A percentile compares a stretch with the other conserved stretches of the same genome.
These are phyloP conservation scores for Mycalesis mineus DNA, from an alignment of 2,888 invertebrate genomes.

Conservation along the genomic window DNA sequence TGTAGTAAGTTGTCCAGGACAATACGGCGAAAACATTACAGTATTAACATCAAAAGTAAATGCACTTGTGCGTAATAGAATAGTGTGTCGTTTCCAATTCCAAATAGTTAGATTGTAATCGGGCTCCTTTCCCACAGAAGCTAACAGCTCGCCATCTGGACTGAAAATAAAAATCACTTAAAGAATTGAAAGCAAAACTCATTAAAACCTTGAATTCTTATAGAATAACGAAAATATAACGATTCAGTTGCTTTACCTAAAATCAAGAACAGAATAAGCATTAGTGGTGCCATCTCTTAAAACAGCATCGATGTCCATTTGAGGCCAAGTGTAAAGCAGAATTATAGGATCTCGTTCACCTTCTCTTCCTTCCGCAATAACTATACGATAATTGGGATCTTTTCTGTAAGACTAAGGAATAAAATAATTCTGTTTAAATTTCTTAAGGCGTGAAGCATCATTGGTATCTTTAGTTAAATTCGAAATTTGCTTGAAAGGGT, in stretches of 20 bases:
- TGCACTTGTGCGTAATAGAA: constrained; percentile 88
- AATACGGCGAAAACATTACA: constrained; percentile 88
- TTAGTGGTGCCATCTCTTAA: constrained; percentile 86
- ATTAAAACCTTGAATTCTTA: too few relatives aligned
- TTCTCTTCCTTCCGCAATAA: constrained; percentile 85
- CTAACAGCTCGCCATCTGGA: constrained; percentile 87
- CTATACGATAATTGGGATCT: constrained; percentile 80
- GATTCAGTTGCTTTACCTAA: constrained; percentile 79
- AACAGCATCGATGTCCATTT: constrained; percentile 84
- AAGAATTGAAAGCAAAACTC: too few relatives aligned
- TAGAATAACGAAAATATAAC: too few relatives aligned
- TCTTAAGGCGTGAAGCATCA: too few relatives aligned
- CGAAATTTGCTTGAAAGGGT: too few relatives aligned
- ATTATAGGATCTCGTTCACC: constrained; percentile 82
- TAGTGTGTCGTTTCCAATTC: constrained; percentile 88
- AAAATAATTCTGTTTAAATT: background rate
- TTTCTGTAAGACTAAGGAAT: constrained; percentile 56
- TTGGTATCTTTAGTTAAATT: too few relatives aligned
- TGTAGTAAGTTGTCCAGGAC: constrained; percentile 87
- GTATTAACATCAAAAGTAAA: constrained; percentile 88
- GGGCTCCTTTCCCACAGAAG: constrained; percentile 90
- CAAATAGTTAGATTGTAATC: constrained; percentile 93
- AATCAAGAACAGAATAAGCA: constrained; percentile 85
- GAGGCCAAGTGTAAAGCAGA: constrained; percentile 90
- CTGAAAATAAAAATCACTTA: too few relatives aligned